Conservation (phyloP, 2,113 vertebrate genomes). For the Piliocolobus tephrosceles region DNA sequence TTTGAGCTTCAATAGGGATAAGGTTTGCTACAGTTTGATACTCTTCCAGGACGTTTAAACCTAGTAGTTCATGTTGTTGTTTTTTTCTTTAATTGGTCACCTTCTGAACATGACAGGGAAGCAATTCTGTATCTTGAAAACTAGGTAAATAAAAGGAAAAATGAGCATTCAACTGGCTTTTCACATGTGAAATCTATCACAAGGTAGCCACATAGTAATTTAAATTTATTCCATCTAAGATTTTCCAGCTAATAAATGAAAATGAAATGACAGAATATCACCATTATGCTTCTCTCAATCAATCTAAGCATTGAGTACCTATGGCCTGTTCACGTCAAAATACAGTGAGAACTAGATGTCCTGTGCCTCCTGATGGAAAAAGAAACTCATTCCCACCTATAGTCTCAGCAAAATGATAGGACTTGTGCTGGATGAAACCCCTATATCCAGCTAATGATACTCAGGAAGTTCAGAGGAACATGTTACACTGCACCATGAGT, state of each 20-base stretch:
- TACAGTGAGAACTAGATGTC: not conserved
- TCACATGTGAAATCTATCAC: not conserved
- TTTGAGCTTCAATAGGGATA: not conserved
- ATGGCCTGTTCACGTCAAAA: not conserved
- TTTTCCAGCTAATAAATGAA: not conserved
- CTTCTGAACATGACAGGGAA: not conserved
- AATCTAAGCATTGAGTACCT: not conserved
- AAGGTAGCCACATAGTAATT: not conserved
- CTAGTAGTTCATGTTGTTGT: not conserved
- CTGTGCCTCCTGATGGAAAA: not conserved
- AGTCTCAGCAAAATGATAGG: not conserved
- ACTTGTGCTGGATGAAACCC: not conserved
- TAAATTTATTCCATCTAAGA: not conserved
- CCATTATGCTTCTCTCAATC: not conserved
- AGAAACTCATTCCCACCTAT: accelerated
- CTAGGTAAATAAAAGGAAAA: not conserved
- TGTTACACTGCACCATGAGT: not conserved
- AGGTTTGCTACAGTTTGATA: not conserved
- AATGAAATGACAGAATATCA: not conserved
- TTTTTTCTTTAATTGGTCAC: not conserved
- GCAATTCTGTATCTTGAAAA: not conserved
- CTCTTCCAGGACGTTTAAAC: not conserved
- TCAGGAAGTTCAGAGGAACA: not conserved
- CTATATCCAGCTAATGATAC: not conserved
- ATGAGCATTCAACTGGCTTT: not conserved